These are phyloP conservation scores for Phoebastria nigripes DNA, from an alignment of 2,797 vertebrate species.

Conservation along the genomic window DNA sequence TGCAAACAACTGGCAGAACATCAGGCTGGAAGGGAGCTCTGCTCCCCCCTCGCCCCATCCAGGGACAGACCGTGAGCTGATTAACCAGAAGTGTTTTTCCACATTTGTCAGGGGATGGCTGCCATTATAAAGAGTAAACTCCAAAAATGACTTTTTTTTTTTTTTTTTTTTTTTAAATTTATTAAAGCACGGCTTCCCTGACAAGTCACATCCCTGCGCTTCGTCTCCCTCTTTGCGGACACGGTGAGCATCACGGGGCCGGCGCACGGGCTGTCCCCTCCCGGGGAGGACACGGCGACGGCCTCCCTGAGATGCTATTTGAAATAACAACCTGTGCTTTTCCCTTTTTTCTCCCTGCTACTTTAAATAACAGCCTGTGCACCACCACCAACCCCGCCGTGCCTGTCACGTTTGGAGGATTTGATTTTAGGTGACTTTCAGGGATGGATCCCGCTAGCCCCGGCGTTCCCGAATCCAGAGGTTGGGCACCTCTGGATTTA, in stretches of 20 bases:
- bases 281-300: neutral
- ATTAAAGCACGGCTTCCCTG: neutral
- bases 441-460: neutral
- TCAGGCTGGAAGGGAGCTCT: neutral
- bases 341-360: neutral
- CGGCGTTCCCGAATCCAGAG: neutral
- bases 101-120: neutral
- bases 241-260: rapidly evolving
- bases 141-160: neutral
- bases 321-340: neutral
- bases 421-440: neutral
- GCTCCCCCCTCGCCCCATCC: neutral
- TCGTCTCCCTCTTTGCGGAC: neutral
- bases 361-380: neutral
- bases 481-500: neutral
- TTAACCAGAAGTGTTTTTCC: neutral
- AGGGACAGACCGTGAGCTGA: neutral
- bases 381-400: rapidly evolving
- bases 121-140: neutral
- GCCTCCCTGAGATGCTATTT: neutral
- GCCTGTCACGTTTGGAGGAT: neutral
- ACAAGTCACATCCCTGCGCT: neutral
- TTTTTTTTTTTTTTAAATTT: neutral
- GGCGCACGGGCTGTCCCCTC: neutral
- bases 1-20: rapidly evolving